phyloP scores from a whole-genome alignment of 2,888 invertebrate genomes.

The Drosophila barbarae region DNA sequence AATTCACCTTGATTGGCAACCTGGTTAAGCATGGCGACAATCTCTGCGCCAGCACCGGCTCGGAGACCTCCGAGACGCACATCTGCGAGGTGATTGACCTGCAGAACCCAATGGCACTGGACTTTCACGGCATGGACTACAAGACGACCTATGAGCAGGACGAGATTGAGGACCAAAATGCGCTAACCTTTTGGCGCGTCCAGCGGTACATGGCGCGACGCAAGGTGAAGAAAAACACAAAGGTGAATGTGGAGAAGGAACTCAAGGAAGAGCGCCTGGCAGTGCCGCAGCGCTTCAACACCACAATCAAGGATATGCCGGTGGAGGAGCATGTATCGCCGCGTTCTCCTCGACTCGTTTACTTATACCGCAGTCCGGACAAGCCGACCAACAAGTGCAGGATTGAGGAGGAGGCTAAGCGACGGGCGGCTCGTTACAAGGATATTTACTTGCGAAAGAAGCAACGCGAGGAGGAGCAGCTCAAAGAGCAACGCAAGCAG shows the following conservation, averaged over 20 bases:
- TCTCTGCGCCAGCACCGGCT: slow-evolving; percentile 63
- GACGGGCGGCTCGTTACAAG: slow-evolving; percentile 70
- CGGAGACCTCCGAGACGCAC: slow-evolving; percentile 66
- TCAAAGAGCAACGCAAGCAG: slow-evolving; percentile 23
- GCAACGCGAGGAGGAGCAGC: slow-evolving; percentile 30
- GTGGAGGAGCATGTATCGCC: not conserved
- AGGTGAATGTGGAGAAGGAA: slow-evolving; percentile 59
- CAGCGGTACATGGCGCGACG: slow-evolving; percentile 73
- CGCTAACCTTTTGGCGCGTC: slow-evolving; percentile 71
- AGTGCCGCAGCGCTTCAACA: slow-evolving; percentile 56
- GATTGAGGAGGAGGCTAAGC: slow-evolving; percentile 57
- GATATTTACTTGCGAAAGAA: slow-evolving; percentile 67
- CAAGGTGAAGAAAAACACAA: slow-evolving; percentile 55
- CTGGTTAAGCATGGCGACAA: slow-evolving; percentile 76
- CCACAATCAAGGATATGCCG: slow-evolving; percentile 47
- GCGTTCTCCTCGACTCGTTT: slow-evolving; percentile 46
- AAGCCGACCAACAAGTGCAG: slow-evolving; percentile 65
- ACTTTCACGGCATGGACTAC: slow-evolving; percentile 78
- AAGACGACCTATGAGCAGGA: slow-evolving; percentile 75
- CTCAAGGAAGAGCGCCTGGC: slow-evolving; percentile 65
- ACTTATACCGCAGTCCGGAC: slow-evolving; percentile 66
- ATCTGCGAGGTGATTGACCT: slow-evolving; percentile 77
- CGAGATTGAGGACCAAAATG: slow-evolving; percentile 76
- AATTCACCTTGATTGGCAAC: slow-evolving; percentile 61
- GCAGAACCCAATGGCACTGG: slow-evolving; percentile 76